A percentile compares a stretch with the other conserved stretches of the same genome.
Conservation (phyloP, 1,140 invertebrate species). For the Littorina saxatilis region DNA sequence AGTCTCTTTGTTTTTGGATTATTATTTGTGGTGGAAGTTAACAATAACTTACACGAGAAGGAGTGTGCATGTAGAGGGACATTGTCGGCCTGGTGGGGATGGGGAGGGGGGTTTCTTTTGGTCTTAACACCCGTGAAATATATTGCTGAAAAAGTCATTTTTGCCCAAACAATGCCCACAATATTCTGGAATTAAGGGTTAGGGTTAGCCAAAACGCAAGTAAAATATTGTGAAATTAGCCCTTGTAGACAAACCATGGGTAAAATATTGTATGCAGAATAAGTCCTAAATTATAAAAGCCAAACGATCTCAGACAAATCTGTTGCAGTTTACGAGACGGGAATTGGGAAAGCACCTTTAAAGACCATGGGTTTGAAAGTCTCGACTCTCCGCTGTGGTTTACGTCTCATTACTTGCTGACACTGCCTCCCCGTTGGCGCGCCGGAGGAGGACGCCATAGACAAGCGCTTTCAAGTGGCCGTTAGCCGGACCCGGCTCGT, state of each 20-base stretch:
- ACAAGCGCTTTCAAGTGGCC: slow-evolving; percentile 31
- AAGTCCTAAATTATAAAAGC: not conserved
- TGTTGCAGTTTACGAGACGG: not conserved
- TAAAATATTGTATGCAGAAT: not conserved
- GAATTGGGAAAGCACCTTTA: not conserved
- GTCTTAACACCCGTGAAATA: too few species aligned
- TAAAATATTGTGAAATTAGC: not conserved
- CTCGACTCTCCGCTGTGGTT: not conserved
- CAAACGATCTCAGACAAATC: not conserved
- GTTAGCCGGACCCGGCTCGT: slow-evolving; percentile 21
- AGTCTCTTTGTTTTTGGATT: too few species aligned
- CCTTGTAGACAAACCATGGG: not conserved
- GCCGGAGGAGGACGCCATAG: not conserved
- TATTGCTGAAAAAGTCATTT: too few species aligned
- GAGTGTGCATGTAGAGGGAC: too few species aligned
- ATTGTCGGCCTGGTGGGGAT: too few species aligned
- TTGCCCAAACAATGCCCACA: too few species aligned
- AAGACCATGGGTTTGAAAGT: not conserved
- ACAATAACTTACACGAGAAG: too few species aligned
- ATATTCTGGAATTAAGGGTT: too few species aligned
- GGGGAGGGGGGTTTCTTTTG: too few species aligned
- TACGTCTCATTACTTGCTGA: slow-evolving; percentile 33
- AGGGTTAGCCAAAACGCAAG: too few species aligned
- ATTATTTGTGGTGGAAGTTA: too few species aligned
- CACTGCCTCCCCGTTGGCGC: not conserved